Evolutionary conservation across 2,113 vertebrate genomes (phyloP), one percentile per base, ranked within the genome.

Genomic region (Rhinolophus ferrumequinum): DNA sequence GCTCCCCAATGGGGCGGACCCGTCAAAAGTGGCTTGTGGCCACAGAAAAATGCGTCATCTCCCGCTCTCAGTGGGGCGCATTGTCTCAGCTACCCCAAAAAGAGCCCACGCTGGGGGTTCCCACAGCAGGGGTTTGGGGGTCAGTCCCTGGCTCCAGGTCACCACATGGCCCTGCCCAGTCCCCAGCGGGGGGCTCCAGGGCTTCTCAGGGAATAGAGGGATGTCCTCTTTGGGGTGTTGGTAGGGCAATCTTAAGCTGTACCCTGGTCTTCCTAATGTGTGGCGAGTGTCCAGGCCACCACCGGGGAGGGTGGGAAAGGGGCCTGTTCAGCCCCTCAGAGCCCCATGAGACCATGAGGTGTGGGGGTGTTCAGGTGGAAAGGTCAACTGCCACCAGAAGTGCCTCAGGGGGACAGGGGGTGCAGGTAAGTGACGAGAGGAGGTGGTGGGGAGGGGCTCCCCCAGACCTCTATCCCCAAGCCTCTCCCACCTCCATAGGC

Each of bases 41-140:
- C 26, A 12, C 95, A 35, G 94, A 97, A 97, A 95, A 96, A 87
- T 95, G 97, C 96, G 93, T 97, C 97, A 97, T 97, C 94, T 77
- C 94, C 92, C 3, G 44, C 81, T 93, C 76, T 84, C 5, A 0
- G 62, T 1, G 52, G 87, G 94, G 33, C 76, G 18, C 54, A 54
- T 77, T 91, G 93, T 92, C 95, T 95, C 77, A 66, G 73, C 54
- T 44, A 28, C 80, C 91, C 69, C 28, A 14, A 8, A 79, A 85
- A 69, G 58, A 87, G 85, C 58, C n/a, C 41, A 58, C 1, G n/a
- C 50, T 52, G 85, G 81, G 80, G 94, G 93, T 84, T 81, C 85
- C 95, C 16, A 3, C 35, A 50, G 73, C 8, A 93, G 72, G 90
- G 44, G 33, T 18, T 0, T 1, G 47, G 73, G 92, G 87, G 10